phyloP scores from a whole-genome alignment of 2,797 vertebrate genomes.

The Clangula hyemalis region DNA sequence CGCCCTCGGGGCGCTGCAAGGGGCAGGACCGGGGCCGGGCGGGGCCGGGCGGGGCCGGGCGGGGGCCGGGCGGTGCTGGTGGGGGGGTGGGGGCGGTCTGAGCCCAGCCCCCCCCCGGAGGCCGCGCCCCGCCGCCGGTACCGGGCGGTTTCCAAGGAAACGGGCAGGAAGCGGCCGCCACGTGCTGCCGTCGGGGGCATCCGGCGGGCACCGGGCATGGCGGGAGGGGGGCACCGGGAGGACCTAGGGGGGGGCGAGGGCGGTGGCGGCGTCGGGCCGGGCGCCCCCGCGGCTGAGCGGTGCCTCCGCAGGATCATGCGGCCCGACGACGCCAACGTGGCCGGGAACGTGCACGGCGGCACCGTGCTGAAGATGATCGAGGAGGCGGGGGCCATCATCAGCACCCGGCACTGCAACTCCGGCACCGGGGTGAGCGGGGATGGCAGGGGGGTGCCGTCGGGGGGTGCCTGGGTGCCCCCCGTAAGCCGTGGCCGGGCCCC shows the following conservation, averaged over 20 bases:
- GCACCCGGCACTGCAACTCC: constrained; percentile 93
- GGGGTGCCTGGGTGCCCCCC: no score
- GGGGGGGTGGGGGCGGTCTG: not conserved
- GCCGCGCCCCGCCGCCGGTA: not conserved
- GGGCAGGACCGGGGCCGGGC: not conserved
- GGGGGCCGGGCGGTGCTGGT: not conserved
- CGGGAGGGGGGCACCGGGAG: no score
- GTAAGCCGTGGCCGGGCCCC: no score
- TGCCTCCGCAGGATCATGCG: constrained; percentile 89
- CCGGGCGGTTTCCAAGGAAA: not conserved
- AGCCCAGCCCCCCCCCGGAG: not conserved
- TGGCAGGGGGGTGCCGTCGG: no score
- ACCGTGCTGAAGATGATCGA: constrained; percentile 97
- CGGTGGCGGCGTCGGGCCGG: not conserved
- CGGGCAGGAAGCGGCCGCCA: not conserved
- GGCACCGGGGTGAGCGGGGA: constrained; percentile 81
- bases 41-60: not conserved
- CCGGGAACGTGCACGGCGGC: constrained; percentile 92
- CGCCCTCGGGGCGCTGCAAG: not conserved
- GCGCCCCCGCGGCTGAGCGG: not conserved
- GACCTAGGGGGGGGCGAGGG: not conserved
- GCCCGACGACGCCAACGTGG: constrained; percentile 92
- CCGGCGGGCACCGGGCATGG: not conserved
- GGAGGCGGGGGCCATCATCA: constrained; percentile 92
- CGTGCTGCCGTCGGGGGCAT: not conserved